Percentiles rank a stretch among this genome's conserved stretches.
These are phyloP conservation scores for Apocheima hispidaria DNA, from an alignment of 2,888 invertebrate genomes.

Conservation along the genomic window DNA sequence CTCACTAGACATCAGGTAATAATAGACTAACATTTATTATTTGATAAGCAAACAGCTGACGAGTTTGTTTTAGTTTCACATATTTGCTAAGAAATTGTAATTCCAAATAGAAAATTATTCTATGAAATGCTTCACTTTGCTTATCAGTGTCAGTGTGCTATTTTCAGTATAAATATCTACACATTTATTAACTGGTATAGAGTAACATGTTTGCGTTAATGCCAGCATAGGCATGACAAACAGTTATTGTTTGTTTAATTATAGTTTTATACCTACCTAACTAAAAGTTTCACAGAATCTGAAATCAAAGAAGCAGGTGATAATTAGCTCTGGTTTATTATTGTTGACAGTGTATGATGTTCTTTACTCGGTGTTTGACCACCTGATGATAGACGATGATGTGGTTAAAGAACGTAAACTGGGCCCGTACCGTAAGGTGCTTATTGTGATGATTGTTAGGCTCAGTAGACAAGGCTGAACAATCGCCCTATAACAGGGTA, in stretches of 20 bases:
- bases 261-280: background rate
- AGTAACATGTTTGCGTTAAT: slow-evolving; percentile 17
- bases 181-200: background rate
- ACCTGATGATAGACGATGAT: too few species aligned
- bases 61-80: background rate
- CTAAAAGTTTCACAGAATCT: background rate
- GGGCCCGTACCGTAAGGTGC: too few species aligned
- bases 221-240: background rate
- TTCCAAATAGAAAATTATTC: slow-evolving; percentile 4
- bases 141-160: slow-evolving; percentile 22
- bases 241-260: background rate
- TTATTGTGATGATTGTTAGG: too few species aligned
- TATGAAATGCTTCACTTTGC: slow-evolving; percentile 5
- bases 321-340: background rate
- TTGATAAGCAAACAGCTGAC: background rate
- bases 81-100: slow-evolving; percentile 5
- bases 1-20: slow-evolving; percentile 91
- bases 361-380: too few species aligned
- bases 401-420: too few species aligned
- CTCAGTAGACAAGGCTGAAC: too few species aligned
- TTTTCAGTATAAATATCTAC: slow-evolving; percentile 5
- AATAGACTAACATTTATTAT: slow-evolving; percentile 3
- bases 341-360: too few species aligned
- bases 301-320: background rate
- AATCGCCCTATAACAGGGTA: too few species aligned